These are phyloP conservation scores for Labroides dimidiatus DNA, from an alignment of 2,797 vertebrate species.

Conservation along the genomic window DNA sequence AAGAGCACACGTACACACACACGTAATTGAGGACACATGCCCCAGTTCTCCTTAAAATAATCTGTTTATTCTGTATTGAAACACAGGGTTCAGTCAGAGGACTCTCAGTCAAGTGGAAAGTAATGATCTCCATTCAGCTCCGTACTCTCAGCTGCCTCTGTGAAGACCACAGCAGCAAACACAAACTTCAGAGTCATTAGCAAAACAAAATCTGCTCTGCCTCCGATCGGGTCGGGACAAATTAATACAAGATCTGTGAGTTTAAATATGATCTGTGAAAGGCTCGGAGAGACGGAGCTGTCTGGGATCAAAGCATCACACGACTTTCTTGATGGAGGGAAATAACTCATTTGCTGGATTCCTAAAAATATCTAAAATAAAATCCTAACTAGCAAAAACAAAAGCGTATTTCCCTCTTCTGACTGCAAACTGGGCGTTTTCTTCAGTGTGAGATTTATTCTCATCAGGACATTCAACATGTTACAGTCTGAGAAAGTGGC, in stretches of 20 bases:
- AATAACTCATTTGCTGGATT: conserved; percentile 65
- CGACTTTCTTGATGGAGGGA: conserved; percentile 57
- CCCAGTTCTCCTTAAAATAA: conserved; percentile 82
- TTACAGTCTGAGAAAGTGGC: conserved; percentile 56
- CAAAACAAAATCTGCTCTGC: conserved; percentile 42
- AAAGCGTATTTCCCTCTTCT: conserved; percentile 54
- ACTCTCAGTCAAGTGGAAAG: conserved; percentile 69
- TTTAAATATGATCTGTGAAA: conserved; percentile 34
- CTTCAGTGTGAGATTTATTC: conserved; percentile 34
- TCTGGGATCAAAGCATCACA: conserved; percentile 58
- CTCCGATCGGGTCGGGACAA: conserved; percentile 36
- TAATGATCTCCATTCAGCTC: conserved; percentile 61
- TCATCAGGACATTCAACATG: conserved; percentile 31
- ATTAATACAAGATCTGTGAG: conserved; percentile 34
- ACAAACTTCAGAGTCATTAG: conserved; percentile 32
- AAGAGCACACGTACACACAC: not conserved
- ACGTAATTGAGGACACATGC: conserved; percentile 34
- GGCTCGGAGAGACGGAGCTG: conserved; percentile 42
- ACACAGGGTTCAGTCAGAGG: conserved; percentile 80
- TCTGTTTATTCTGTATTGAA: conserved; percentile 85
- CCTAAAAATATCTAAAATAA: conserved; percentile 74
- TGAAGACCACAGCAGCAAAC: conserved; percentile 7
- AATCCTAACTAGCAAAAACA: conserved; percentile 72
- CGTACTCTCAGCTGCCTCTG: conserved; percentile 28
- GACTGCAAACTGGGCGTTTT: conserved; percentile 61